Conservation (phyloP, 2,113 vertebrate genomes). For the Eurypyga helias region DNA sequence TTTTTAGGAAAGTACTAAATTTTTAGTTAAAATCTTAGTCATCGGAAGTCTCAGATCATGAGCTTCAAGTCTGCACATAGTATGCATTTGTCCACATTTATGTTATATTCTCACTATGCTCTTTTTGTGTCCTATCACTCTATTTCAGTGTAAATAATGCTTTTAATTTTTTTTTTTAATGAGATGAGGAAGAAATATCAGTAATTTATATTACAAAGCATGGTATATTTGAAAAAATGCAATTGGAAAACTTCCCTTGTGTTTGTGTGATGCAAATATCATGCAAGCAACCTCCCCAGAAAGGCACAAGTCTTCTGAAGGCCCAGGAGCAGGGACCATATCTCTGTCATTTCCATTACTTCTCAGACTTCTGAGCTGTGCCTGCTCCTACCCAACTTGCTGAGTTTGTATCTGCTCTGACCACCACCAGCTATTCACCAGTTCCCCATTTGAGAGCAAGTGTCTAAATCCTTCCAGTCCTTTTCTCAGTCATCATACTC, state of each 20-base stretch:
- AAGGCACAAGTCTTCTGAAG: not conserved
- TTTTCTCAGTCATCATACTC: not conserved
- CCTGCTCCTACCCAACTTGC: not conserved
- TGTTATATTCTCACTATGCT: not conserved
- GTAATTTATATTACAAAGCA: not conserved
- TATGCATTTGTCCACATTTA: not conserved
- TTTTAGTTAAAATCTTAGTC: not conserved
- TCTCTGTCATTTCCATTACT: not conserved
- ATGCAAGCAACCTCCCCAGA: not conserved
- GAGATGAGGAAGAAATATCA: not conserved
- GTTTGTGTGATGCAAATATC: not conserved
- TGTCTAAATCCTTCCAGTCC: not conserved
- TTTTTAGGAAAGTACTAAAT: not conserved
- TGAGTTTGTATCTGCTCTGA: not conserved
- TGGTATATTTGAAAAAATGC: not conserved
- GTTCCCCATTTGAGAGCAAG: not conserved
- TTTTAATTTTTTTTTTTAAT: not conserved
- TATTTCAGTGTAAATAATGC: not conserved
- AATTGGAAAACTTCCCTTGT: not conserved
- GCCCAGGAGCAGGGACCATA: not conserved
- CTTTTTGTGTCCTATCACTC: not conserved
- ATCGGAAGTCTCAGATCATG: not conserved
- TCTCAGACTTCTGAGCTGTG: not conserved
- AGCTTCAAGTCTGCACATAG: rapidly evolving
- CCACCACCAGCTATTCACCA: not conserved